These are phyloP conservation scores for Thomomys bottae DNA, from an alignment of 2,113 vertebrate genomes.

Conservation along the genomic window DNA sequence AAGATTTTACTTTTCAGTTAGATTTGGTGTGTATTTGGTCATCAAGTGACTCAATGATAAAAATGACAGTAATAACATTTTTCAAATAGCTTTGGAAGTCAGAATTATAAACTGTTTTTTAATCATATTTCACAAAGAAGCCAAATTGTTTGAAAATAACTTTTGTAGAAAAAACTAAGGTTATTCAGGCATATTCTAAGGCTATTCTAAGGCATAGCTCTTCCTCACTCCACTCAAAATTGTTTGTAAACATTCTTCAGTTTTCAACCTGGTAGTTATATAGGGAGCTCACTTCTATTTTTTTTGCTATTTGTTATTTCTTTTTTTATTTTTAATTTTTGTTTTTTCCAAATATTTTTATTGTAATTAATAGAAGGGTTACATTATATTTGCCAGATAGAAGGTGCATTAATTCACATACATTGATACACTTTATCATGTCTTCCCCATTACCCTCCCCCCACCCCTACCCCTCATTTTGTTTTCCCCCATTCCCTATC, in stretches of 20 bases:
- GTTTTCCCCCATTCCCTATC: too few species aligned
- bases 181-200: too few species aligned
- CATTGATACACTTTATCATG: too few species aligned
- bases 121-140: not conserved
- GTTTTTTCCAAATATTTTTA: too few species aligned
- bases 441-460: too few species aligned
- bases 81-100: not conserved
- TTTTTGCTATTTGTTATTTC: too few species aligned
- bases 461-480: too few species aligned
- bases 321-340: too few species aligned
- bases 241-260: not conserved
- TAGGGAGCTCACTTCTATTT: not conserved
- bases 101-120: not conserved
- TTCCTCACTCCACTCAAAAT: not conserved
- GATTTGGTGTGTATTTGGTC: not conserved
- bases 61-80: not conserved
- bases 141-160: not conserved
- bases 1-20: not conserved
- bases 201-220: not conserved
- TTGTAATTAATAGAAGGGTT: too few species aligned
- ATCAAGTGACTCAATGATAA: not conserved
- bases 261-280: not conserved
- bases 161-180: not conserved
- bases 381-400: too few species aligned
- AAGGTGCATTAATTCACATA: too few species aligned